Percentiles rank a stretch among this genome's conserved stretches.
Conservation (phyloP, 1,140 invertebrate genomes). For the Drosophila equinoxialis region DNA sequence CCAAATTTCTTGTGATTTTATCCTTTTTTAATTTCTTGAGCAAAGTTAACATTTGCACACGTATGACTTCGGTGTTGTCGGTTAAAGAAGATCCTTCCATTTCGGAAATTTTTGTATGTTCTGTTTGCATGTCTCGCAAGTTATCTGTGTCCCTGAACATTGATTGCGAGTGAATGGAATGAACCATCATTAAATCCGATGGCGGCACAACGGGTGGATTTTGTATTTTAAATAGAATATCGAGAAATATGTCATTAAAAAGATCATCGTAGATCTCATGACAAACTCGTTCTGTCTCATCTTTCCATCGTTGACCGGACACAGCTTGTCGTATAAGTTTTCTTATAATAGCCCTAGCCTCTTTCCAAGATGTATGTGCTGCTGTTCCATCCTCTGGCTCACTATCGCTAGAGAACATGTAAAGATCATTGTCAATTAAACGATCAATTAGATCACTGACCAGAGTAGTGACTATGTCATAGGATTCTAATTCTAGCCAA, state of each 20-base stretch:
- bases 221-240: constrained; percentile 21
- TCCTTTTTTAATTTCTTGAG: constrained; percentile 39
- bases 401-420: constrained; percentile 62
- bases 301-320: constrained; percentile 69
- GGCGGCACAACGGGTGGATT: background rate
- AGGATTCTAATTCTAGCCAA: constrained; percentile 46
- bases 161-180: background rate
- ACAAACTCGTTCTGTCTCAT: constrained; percentile 51
- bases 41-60: constrained; percentile 30
- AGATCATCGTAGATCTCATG: constrained; percentile 51
- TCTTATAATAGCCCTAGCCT: constrained; percentile 57
- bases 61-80: constrained; percentile 9
- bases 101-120: background rate
- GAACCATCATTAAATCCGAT: constrained; percentile 22
- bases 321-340: constrained; percentile 67
- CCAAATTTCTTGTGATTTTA: constrained; percentile 35
- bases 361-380: constrained; percentile 18
- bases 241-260: constrained; percentile 47
- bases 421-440: constrained; percentile 69
- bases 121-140: constrained; percentile 19
- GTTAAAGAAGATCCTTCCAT: background rate
- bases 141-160: background rate
- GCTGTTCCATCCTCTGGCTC: constrained; percentile 38
- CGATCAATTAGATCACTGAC: constrained; percentile 64
- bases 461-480: constrained; percentile 49